Conservation (phyloP, 2,113 vertebrate species). For the Nycticebus coucang region DNA sequence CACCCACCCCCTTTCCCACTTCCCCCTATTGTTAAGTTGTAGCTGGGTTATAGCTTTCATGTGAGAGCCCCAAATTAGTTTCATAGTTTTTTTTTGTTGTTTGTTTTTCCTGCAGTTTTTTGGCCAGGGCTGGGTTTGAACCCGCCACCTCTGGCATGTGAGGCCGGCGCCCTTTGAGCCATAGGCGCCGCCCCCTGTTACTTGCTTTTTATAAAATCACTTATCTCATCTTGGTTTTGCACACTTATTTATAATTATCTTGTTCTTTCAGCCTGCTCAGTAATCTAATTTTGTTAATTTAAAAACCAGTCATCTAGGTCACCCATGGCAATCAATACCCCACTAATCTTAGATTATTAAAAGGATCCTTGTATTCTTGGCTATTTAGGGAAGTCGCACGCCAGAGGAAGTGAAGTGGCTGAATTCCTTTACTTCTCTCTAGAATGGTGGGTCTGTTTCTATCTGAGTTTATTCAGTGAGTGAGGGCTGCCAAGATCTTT, state of each 20-base stretch:
- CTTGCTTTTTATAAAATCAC: neutral
- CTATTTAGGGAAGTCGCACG: neutral
- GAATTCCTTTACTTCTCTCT: neutral
- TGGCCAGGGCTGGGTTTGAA: no score
- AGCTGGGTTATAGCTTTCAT: no score
- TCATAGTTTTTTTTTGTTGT: no score
- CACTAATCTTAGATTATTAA: neutral
- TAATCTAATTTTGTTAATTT: constrained; percentile 25
- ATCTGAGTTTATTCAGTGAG: constrained; percentile 42
- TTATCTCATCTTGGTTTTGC: neutral
- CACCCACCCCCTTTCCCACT: no score
- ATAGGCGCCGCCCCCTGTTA: neutral
- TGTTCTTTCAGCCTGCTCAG: neutral
- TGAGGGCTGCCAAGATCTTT: constrained; percentile 60
- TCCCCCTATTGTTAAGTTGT: no score
- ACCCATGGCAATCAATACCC: neutral
- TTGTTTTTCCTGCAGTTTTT: no score
- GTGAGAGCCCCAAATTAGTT: no score
- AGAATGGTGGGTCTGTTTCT: neutral
- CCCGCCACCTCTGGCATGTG: no score
- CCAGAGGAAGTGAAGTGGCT: neutral
- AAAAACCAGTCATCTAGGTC: neutral
- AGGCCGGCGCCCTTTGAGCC: no score
- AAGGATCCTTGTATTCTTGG: neutral
- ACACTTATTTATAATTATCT: neutral